These are phyloP conservation scores for Scelioninae gen. 1 DNA, from an alignment of 2,888 invertebrate genomes.

Conservation along the genomic window DNA sequence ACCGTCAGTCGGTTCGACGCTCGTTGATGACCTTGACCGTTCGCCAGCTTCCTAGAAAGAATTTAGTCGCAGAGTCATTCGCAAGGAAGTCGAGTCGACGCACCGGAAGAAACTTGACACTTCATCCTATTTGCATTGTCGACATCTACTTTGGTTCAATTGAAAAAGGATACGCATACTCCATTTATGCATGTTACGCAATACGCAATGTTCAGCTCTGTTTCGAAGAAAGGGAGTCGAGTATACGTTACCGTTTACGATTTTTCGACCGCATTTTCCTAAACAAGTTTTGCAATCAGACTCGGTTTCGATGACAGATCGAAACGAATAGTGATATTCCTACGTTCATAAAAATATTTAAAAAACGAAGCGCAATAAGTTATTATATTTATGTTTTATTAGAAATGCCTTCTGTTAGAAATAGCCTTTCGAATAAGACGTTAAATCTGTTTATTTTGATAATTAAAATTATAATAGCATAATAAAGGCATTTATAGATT, in stretches of 20 bases:
- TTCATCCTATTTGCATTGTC: slow-evolving; percentile 32
- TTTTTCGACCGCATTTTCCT: background rate
- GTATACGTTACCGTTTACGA: slow-evolving; percentile 9
- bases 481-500: too few relatives aligned
- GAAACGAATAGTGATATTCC: too few relatives aligned
- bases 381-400: too few relatives aligned
- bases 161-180: slow-evolving; percentile 44
- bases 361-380: too few relatives aligned
- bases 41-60: slow-evolving; percentile 47
- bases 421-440: too few relatives aligned
- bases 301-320: too few relatives aligned
- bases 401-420: too few relatives aligned
- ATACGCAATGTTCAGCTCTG: slow-evolving; percentile 13
- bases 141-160: slow-evolving; percentile 1
- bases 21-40: slow-evolving; percentile 71
- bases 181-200: slow-evolving; percentile 46
- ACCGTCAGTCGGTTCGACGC: slow-evolving; percentile 71
- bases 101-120: slow-evolving; percentile 59
- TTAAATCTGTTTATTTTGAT: too few relatives aligned
- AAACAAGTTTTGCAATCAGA: slow-evolving; percentile 1
- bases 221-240: slow-evolving; percentile 32
- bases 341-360: too few relatives aligned
- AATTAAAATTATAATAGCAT: too few relatives aligned
- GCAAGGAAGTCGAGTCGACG: slow-evolving; percentile 48
- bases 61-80: slow-evolving; percentile 33